Percentiles rank a stretch among this genome's conserved stretches.
These are phyloP conservation scores for Liparis tanakae DNA, from an alignment of 2,797 vertebrate species.

Conservation along the genomic window DNA sequence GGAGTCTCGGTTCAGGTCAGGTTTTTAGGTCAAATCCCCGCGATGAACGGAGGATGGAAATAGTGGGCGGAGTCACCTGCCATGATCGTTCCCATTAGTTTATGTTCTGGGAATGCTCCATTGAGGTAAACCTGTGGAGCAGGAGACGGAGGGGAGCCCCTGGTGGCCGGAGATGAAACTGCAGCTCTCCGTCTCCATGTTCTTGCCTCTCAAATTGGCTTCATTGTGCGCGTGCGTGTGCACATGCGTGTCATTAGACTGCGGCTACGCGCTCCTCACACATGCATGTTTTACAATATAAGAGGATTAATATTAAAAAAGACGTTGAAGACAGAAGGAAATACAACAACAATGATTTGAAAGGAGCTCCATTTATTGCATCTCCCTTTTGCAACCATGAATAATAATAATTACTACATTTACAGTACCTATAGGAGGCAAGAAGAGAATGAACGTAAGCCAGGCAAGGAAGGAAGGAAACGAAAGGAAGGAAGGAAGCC, in stretches of 20 bases:
- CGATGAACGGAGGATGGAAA: slow-evolving; percentile 57
- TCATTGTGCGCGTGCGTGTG: too few relatives aligned
- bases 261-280: too few relatives aligned
- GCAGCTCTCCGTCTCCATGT: slow-evolving; percentile 21
- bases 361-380: neutral
- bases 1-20: slow-evolving; percentile 60
- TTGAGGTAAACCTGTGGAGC: slow-evolving; percentile 50
- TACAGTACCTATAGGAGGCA: too few relatives aligned
- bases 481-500: too few relatives aligned
- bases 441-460: too few relatives aligned
- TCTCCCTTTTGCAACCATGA: neutral
- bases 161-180: slow-evolving; percentile 62
- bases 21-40: slow-evolving; percentile 21
- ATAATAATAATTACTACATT: neutral
- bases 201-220: neutral
- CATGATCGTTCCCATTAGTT: slow-evolving; percentile 67
- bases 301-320: too few relatives aligned
- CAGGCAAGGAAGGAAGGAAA: too few relatives aligned
- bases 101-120: slow-evolving; percentile 61
- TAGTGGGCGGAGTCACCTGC: slow-evolving; percentile 46
- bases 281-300: too few relatives aligned
- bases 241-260: too few relatives aligned
- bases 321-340: neutral
- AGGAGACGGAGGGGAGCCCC: slow-evolving; percentile 74
- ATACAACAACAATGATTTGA: neutral